Base-by-base conservation (phyloP, 2,797 vertebrate genomes). In the Synaphobranchus kaupii region DNA sequence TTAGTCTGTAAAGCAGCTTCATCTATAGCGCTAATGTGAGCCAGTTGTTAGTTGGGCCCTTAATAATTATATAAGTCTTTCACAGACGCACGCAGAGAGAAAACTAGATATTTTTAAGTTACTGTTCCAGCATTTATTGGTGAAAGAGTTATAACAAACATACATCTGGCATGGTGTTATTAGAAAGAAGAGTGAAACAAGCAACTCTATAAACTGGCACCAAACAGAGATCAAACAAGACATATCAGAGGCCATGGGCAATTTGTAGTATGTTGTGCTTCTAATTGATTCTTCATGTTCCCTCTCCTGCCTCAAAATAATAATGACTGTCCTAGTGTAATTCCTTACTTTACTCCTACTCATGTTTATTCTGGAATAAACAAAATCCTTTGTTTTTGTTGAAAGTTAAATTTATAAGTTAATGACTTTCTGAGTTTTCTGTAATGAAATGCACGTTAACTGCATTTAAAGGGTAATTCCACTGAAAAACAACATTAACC, bases 161-260 rank as follows among this genome's bases (percentile, higher is more conserved):
- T 25, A 95, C 95, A 96, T 96, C 95, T 96, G 95, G 94, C 87
- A 87, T 82, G 76, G 93, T 94, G 94, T 95, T 95, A 95, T 96
- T 94, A 93, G 92, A 88, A 93, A 88, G 76, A 89, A 93, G 93
- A 93, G 92, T 92, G 92, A 93, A 93, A 94, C 94, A 93, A 94
- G 92, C 92, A 91, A 90, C 86, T 92, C 94, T 90, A 94, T 95
- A 95, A 96, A 94, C 86, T 90, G 93, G 91, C 94, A 93, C 92
- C 95, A 95, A 93, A 94, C 94, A 88, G 93, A 95, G 94, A 96
- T 96, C 95, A 96, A 96, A 96, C 91, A 83, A 90, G 90, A 93
- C 93, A 94, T 93, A 92, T 93, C 95, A 95, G 94, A 93, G 92
- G 94, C 94, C 91, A 91, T 89, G 90, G 92, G 93, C 93, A 87